Percentiles rank a stretch among this genome's conserved stretches.
Evolutionary conservation across 1,140 invertebrate species (phyloP).

Genomic region (Drosophila mauritiana): DNA sequence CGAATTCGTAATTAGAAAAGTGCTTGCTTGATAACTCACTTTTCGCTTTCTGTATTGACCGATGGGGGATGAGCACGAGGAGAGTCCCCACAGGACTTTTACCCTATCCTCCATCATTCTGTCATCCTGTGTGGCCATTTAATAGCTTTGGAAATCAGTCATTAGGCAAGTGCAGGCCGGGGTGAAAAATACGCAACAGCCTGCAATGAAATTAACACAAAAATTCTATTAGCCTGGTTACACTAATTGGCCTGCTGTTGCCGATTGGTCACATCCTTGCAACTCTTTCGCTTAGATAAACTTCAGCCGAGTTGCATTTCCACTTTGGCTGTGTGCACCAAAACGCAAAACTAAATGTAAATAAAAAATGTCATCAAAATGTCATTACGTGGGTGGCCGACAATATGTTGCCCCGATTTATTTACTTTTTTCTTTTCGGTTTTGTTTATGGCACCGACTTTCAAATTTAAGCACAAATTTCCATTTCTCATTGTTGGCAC

Average conservation of each 20-base stretch:
- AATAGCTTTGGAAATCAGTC: constrained; percentile 65
- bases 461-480: constrained; percentile 38
- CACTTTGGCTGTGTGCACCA: constrained; percentile 14
- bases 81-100: constrained; percentile 5
- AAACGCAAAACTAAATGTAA: constrained; percentile 21
- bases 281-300: neutral
- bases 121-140: constrained; percentile 21
- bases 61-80: constrained; percentile 3
- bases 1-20: constrained; percentile 78
- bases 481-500: constrained; percentile 41
- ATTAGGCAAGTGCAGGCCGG: constrained; percentile 40
- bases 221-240: constrained; percentile 64
- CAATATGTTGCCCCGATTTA: constrained; percentile 32
- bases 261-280: constrained; percentile 19
- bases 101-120: neutral
- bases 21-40: constrained; percentile 78
- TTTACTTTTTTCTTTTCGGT: neutral
- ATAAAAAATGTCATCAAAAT: constrained; percentile 77
- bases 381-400: constrained; percentile 51
- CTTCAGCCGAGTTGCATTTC: constrained; percentile 4
- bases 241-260: constrained; percentile 60
- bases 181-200: constrained; percentile 21
- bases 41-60: constrained; percentile 36
- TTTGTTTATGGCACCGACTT: constrained; percentile 20
- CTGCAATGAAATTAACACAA: constrained; percentile 59